phyloP scores from a whole-genome alignment of 2,113 vertebrate genomes.

The Oreotrochilus melanogaster region DNA sequence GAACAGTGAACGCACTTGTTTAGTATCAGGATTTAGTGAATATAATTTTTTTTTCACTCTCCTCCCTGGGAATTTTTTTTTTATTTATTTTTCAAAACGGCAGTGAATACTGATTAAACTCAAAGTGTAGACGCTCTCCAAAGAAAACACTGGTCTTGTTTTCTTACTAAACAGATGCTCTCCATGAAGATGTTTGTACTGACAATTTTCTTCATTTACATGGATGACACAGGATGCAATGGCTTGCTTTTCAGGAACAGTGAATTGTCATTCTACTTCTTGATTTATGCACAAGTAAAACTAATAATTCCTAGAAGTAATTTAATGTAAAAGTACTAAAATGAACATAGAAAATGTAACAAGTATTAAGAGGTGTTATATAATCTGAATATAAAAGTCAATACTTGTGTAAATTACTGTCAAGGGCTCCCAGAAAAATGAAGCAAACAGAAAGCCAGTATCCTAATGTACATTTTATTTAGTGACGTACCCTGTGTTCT shows the following conservation, averaged over 20 bases:
- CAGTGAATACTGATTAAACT: neutral
- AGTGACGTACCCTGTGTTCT: conserved; percentile 86
- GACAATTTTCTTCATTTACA: neutral
- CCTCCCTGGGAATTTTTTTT: no score
- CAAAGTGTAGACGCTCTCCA: neutral
- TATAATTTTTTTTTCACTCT: neutral
- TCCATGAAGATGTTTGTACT: neutral
- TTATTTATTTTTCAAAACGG: neutral
- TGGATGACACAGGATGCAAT: neutral
- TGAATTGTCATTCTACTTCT: neutral
- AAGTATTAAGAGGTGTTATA: neutral
- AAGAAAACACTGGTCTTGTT: neutral
- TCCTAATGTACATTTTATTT: neutral
- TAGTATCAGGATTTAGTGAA: neutral
- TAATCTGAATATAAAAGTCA: neutral
- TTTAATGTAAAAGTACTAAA: neutral
- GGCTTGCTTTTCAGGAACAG: neutral
- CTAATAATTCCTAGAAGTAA: neutral
- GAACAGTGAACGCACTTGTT: neutral
- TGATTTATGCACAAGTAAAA: neutral
- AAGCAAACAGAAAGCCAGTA: neutral
- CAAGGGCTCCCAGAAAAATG: neutral
- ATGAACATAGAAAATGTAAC: neutral
- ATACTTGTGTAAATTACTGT: neutral
- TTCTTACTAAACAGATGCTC: neutral